Evolutionary conservation across 2,113 vertebrate species (phyloP).

Genomic region (Coptodon bakossiorum): DNA sequence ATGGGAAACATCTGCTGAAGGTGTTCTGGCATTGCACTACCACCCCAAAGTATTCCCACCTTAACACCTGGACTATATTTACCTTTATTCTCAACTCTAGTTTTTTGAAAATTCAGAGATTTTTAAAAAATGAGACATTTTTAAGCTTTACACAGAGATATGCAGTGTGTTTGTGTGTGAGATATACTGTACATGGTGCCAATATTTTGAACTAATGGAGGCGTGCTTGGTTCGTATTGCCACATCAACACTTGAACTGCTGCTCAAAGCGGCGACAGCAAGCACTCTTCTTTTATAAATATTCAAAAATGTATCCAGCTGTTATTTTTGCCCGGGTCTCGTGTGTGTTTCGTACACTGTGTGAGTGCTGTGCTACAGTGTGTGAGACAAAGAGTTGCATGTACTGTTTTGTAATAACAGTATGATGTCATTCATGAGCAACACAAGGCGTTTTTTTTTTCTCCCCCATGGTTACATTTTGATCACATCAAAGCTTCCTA

Average conservation of each 20-base stretch:
- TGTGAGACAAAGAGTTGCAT: conserved; percentile 40
- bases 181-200: conserved; percentile 33
- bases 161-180: conserved; percentile 52
- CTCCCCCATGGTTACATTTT: neutral
- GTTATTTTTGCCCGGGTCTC: conserved; percentile 28
- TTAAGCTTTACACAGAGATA: conserved; percentile 56
- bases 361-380: conserved; percentile 12
- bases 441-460: neutral
- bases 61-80: conserved; percentile 3
- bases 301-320: conserved; percentile 36
- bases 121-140: conserved; percentile 47
- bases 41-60: conserved; percentile 38
- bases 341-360: conserved; percentile 36
- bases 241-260: conserved; percentile 42
- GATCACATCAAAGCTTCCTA: neutral
- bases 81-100: conserved; percentile 39
- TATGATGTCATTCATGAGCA: conserved; percentile 11
- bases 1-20: neutral
- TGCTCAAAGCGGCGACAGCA: neutral
- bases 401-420: conserved; percentile 11
- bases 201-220: conserved; percentile 7
- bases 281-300: conserved; percentile 26
- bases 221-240: conserved; percentile 14
- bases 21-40: neutral
- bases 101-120: conserved; percentile 55